These are phyloP conservation scores for Xiphophorus maculatus DNA, from an alignment of 2,113 vertebrate genomes.

Conservation along the genomic window DNA sequence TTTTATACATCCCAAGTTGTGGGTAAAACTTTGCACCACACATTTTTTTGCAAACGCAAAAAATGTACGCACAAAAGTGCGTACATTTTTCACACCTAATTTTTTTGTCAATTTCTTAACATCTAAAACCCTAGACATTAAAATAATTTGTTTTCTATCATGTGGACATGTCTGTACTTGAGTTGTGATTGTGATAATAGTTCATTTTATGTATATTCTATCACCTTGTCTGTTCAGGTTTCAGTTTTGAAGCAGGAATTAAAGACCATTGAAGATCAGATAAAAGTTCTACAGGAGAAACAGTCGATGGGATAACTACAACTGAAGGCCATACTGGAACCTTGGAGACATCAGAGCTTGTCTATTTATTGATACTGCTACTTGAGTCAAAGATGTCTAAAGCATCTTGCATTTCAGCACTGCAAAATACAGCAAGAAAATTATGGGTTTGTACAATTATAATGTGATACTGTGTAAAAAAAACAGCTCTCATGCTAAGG, in stretches of 20 bases:
- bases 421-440: neutral
- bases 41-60: no score
- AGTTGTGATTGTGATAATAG: neutral
- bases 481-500: neutral
- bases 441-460: neutral
- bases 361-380: neutral
- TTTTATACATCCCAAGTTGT: no score
- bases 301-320: conserved; percentile 19
- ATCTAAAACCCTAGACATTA: neutral
- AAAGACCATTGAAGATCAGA: conserved; percentile 73
- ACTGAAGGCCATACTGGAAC: neutral
- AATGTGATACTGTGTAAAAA: neutral
- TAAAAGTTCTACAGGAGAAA: conserved; percentile 49
- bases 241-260: conserved; percentile 72
- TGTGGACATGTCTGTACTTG: neutral
- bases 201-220: neutral
- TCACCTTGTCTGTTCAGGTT: conserved; percentile 55
- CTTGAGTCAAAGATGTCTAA: neutral
- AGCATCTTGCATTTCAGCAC: neutral
- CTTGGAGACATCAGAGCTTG: neutral
- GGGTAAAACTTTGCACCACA: no score
- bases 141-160: neutral
- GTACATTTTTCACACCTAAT: no score
- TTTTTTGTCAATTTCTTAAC: neutral
- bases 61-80: no score